These are phyloP conservation scores for Lacerta agilis DNA, from an alignment of 2,797 vertebrate genomes.

Conservation along the genomic window DNA sequence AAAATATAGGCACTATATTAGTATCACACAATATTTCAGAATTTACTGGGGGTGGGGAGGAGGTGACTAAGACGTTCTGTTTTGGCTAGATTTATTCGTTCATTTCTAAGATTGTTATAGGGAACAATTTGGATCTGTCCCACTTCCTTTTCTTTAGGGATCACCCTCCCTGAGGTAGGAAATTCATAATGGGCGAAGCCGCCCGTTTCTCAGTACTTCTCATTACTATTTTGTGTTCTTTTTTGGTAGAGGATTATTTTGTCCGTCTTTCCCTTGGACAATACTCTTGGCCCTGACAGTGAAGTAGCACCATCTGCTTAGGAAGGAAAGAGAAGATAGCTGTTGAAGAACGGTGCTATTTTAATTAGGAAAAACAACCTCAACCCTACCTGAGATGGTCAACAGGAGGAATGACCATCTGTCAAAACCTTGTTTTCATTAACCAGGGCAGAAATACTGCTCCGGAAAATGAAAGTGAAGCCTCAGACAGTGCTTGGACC, in stretches of 20 bases:
- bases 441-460: background rate
- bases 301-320: background rate
- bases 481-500: background rate
- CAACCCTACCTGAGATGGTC: background rate
- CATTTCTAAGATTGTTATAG: background rate
- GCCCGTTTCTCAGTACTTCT: background rate
- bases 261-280: background rate
- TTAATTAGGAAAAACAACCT: background rate
- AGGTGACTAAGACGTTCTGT: too few relatives aligned
- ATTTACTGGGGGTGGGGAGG: background rate
- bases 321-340: background rate
- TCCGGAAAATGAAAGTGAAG: background rate
- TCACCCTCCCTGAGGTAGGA: background rate
- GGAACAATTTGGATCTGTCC: background rate
- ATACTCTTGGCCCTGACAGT: background rate
- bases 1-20: too few relatives aligned
- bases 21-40: background rate
- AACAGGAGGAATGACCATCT: conserved; percentile 42
- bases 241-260: background rate
- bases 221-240: background rate
- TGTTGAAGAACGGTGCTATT: background rate
- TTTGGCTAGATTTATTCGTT: background rate
- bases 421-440: conserved; percentile 38
- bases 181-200: background rate
- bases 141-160: background rate